These are phyloP conservation scores for Grus americana DNA, from an alignment of 2,113 vertebrate species.

Conservation along the genomic window DNA sequence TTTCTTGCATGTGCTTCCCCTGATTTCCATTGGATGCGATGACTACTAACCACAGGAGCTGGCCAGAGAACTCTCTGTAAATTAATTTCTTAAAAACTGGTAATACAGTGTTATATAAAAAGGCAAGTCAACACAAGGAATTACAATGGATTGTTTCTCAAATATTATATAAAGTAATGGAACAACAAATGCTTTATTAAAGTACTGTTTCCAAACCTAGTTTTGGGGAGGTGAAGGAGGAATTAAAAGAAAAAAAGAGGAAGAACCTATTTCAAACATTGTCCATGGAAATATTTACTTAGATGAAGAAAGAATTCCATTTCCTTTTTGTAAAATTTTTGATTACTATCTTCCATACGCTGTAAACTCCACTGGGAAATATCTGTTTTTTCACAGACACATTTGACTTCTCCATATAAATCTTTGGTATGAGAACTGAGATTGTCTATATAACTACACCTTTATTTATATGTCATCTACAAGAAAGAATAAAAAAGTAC, in stretches of 20 bases:
- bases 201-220: neutral
- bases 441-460: neutral
- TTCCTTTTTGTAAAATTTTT: neutral
- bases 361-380: neutral
- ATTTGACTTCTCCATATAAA: neutral
- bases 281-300: neutral
- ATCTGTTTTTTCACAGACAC: neutral
- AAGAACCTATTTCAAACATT: neutral
- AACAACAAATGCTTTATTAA: neutral
- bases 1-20: neutral
- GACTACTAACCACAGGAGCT: neutral
- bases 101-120: neutral
- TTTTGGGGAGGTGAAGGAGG: neutral
- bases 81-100: neutral
- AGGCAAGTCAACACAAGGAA: neutral
- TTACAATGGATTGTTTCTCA: neutral
- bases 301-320: neutral
- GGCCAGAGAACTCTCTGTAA: neutral
- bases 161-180: neutral
- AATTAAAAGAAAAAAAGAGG: neutral
- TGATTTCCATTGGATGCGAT: neutral
- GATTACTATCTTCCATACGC: accelerated
- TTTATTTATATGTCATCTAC: neutral
- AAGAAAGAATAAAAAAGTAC: neutral
- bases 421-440: neutral